Evolutionary conservation across 1,140 invertebrate species (phyloP), one percentile per base, ranked within the genome.

Genomic region (Lethrus apterus): DNA sequence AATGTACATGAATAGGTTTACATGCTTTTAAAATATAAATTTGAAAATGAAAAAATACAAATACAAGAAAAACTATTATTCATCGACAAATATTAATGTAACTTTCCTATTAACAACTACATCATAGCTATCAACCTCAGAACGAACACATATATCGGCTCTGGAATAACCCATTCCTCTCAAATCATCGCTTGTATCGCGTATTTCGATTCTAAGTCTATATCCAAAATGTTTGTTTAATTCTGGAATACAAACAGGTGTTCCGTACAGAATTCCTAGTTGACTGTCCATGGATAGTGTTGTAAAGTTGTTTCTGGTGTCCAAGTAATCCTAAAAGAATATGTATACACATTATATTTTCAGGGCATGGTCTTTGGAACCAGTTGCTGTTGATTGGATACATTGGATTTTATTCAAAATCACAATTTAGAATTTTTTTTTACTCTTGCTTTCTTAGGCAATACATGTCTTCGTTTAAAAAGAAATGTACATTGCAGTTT

Each of bases 61-160:
- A n/a, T n/a, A n/a, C n/a, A n/a, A n/a, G n/a, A n/a, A n/a, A n/a
- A n/a, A n/a, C n/a, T n/a, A n/a, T n/a, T n/a, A n/a, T n/a, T n/a
- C n/a, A n/a, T n/a, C n/a, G n/a, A n/a, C 43, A 51, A 65, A 62
- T 42, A 64, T 52, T 18, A 65, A 52, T 23, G 68, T 71, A 11
- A 70, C 63, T 11, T 55, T 9, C 48, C 58, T 59, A 46, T 75
- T 75, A 5, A 74, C 69, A 4, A 57, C 60, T 20, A 50, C 58
- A 42, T 75, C 73, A 29, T 74, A 74, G 56, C 69, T 74, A 45
- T 75, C 73, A 3, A 63, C 64, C 55, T 73, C 71, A 0, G 62
- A 65, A 26, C 72, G 61, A 0, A 75, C 73, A 46, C 71, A 74
- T 51, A 75, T 68, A 33, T 74, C 72, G 2, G 73, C 55, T 41